Evolutionary conservation across 2,113 vertebrate species (phyloP), one percentile per base, ranked within the genome.

Genomic region (Bufo gargarizans): DNA sequence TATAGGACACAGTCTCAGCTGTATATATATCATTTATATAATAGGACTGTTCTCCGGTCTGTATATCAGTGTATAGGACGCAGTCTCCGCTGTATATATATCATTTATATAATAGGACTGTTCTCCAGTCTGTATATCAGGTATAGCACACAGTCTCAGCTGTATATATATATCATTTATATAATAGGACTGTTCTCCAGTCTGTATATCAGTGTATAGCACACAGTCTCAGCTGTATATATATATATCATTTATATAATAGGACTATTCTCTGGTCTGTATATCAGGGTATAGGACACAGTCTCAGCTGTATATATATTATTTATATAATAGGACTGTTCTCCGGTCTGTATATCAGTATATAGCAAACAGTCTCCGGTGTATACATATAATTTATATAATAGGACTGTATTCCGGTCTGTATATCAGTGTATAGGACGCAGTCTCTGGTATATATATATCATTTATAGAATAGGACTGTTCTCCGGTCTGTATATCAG

Each of bases 1-100:
- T 72, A 55, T 84, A 65, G 47, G 20, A 83, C 45, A 19, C 77
- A 86, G 43, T 65, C n/a, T 84, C 19, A 7, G 8, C 71, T 45
- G 3, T 85, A 85, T 61, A 85, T 76, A 85, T 59, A 43, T 43
- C 3, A 58, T 65, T 33, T 33, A 33, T 33, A 33, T 33, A 33
- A 33, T 33, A 33, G 33, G 33, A 65, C 56, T 58, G 56, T 58
- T 58, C 56, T 58, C 56, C 56, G 0, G 7, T 58, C 56, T 58
- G 56, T 58, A 58, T 58, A 16, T 61, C 3, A 19, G 59, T 61
- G 59, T 61, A 77, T 76, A 76, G 50, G n/a, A 61, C 20, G 8
- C 3, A 63, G 13, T 82, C 17, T 83, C 22, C 20, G 4, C 12
- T 50, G 8, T 72, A 16, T 72, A 45, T 72, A 72, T 72, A 11